These are phyloP conservation scores for Haliclona indistincta DNA, from an alignment of 37 sponge, comb jelly and placozoan genomes.

Conservation along the genomic window DNA sequence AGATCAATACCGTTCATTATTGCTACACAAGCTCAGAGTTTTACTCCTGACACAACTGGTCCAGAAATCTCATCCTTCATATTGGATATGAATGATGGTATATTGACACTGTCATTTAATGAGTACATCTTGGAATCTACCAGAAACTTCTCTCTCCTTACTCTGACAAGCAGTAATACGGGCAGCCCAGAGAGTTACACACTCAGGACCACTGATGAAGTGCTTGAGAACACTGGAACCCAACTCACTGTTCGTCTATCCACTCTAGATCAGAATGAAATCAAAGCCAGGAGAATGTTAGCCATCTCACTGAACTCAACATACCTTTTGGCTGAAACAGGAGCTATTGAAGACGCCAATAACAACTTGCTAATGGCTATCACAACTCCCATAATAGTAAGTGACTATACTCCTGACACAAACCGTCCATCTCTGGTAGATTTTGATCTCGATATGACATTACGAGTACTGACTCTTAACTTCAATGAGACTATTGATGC, in stretches of 20 bases:
- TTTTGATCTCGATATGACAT: slow-evolving; percentile 48
- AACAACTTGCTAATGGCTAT: slow-evolving; percentile 52
- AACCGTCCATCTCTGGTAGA: slow-evolving; percentile 40
- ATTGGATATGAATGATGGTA: slow-evolving; percentile 70
- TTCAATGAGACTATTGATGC: slow-evolving; percentile 73
- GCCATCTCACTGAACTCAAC: slow-evolving; percentile 69
- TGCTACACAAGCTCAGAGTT: slow-evolving; percentile 33
- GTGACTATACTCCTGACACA: slow-evolving; percentile 34
- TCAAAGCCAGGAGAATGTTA: slow-evolving; percentile 58
- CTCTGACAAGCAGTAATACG: slow-evolving; percentile 29
- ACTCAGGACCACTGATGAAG: slow-evolving; percentile 27
- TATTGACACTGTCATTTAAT: slow-evolving; percentile 55
- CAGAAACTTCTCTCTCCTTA: slow-evolving; percentile 40
- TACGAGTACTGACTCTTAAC: slow-evolving; percentile 36
- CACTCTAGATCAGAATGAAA: slow-evolving; percentile 63
- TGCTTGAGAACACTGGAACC: neutral
- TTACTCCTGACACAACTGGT: slow-evolving; percentile 49
- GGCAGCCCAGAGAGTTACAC: slow-evolving; percentile 21
- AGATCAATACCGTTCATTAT: slow-evolving; percentile 34
- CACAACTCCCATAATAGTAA: slow-evolving; percentile 23
- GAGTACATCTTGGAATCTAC: slow-evolving; percentile 60
- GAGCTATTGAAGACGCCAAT: slow-evolving; percentile 61
- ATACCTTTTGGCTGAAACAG: slow-evolving; percentile 34
- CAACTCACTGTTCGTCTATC: slow-evolving; percentile 34
- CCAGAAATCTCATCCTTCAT: slow-evolving; percentile 55